Evolutionary conservation across 2,113 vertebrate species (phyloP).

Genomic region (Labeo rohita): DNA sequence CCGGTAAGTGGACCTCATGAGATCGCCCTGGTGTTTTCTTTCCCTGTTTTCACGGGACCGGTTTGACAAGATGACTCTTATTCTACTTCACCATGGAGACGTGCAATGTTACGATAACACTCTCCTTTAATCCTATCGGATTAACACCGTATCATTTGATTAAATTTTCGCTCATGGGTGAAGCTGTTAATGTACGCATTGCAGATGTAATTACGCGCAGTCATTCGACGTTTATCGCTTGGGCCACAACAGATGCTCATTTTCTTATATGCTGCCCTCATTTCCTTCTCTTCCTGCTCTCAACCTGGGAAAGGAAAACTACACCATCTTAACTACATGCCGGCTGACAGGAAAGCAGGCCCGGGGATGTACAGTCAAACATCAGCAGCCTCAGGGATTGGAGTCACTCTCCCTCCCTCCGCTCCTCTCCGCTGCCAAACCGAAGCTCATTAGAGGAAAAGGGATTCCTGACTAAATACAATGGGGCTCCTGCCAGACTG

Average conservation of each 20-base stretch:
- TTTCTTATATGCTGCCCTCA: constrained; percentile 54
- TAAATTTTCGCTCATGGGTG: constrained; percentile 22
- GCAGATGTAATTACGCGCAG: constrained; percentile 35
- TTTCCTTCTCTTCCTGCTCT: background rate
- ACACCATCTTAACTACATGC: background rate
- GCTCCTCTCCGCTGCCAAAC: constrained; percentile 65
- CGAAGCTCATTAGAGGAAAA: constrained; percentile 72
- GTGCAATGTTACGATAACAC: constrained; percentile 24
- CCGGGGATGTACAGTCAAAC: constrained; percentile 40
- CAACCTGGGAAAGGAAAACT: constrained; percentile 15
- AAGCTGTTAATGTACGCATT: constrained; percentile 33
- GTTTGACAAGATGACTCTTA: constrained; percentile 44
- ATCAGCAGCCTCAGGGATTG: constrained; percentile 32
- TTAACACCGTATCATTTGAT: constrained; percentile 39
- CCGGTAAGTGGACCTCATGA: constrained; percentile 38
- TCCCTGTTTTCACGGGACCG: constrained; percentile 33
- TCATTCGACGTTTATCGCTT: constrained; percentile 42
- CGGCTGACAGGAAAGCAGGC: constrained; percentile 37
- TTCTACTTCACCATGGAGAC: constrained; percentile 42
- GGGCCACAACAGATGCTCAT: constrained; percentile 54
- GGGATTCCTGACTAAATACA: constrained; percentile 71
- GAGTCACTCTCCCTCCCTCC: constrained; percentile 13
- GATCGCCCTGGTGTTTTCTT: constrained; percentile 6
- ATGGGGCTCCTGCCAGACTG: constrained; percentile 68
- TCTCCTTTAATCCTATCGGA: constrained; percentile 38